Base-by-base conservation (phyloP, 2,888 invertebrate species). In the Chloromyia formosa region DNA sequence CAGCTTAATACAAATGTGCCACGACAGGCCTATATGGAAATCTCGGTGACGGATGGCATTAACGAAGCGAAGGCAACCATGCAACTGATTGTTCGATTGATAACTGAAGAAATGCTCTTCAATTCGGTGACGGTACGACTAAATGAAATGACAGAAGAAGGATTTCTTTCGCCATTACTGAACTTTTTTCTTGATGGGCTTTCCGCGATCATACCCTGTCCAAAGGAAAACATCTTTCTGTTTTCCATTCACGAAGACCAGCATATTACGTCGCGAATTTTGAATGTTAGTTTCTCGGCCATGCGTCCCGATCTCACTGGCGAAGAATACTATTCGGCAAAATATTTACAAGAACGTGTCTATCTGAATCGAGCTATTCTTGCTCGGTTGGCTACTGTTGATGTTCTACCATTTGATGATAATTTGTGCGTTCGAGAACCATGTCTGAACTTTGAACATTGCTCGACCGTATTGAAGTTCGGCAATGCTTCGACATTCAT, bases 1-100 rank as follows among this genome's bases (percentile, higher is more conserved):
- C 95, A 96, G 81, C 87, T 98, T 20, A 97, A 98, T 83, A 97
- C 97, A 0, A 97, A 98, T 84, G 96, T 98, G 5, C 95, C 97
- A 0, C 93, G 96, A 82, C 88, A 94, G 53, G 97, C 97, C 1
- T 93, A 93, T 0, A 95, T 98, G 93, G 95, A 95, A 84, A 93
- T 98, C 35, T 94, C 94, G 27, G 97, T 97, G 0, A 91, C 93
- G 77, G 98, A 98, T 85, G 97, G 97, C 0, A 91, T 95, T 9
- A 97, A 98, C 85, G 96, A 95, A 84, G 93, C 94, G 0, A 94
- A 94, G 84, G 95, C 97, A 0, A 92, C 94, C 79, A 97, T 97
- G 94, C 94, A 93, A 76, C 88, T 98, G 0, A 91, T 92, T 0
- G 97, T 97, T 0, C 89, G 96, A 0, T 88, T 97, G 35, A 94